A percentile compares a stretch with the other conserved stretches of the same genome.
These are phyloP conservation scores for Cuculus canorus DNA, from an alignment of 2,797 vertebrate species.

Conservation along the genomic window DNA sequence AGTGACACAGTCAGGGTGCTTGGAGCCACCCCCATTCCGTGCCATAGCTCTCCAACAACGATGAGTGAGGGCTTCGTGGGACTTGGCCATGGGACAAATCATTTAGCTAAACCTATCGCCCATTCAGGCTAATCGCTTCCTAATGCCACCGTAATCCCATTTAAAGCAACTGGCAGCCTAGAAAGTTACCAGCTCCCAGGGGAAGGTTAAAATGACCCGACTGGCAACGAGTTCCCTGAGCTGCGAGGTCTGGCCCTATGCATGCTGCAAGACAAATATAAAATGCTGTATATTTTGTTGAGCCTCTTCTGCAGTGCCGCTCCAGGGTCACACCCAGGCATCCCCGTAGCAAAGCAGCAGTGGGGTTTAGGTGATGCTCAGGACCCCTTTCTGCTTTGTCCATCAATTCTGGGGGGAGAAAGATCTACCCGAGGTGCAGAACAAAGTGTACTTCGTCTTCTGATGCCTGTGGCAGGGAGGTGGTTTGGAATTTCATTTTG, in stretches of 20 bases:
- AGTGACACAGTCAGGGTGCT: background rate
- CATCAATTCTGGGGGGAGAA: background rate
- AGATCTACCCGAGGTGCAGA: background rate
- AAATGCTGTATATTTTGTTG: background rate
- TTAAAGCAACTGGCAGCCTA: slow-evolving; percentile 56
- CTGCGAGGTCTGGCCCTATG: background rate
- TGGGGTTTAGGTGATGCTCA: background rate
- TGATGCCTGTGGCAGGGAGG: background rate
- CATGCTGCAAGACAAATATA: accelerated
- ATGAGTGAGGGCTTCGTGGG: background rate
- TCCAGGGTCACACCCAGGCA: background rate
- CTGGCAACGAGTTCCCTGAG: background rate
- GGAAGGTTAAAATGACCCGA: background rate
- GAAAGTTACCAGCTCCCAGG: slow-evolving; percentile 18
- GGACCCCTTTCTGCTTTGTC: background rate
- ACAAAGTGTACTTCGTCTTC: background rate
- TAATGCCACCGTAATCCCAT: slow-evolving; percentile 63
- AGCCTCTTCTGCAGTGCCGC: background rate
- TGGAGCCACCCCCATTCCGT: accelerated
- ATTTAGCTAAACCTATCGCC: slow-evolving; percentile 8
- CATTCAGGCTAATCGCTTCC: slow-evolving; percentile 37
- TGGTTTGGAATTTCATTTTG: background rate
- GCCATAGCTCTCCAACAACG: accelerated
- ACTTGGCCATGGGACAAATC: background rate
- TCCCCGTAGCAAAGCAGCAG: too few relatives aligned